Conservation (phyloP, 2,888 invertebrate species). For the Hylaea fasciaria region DNA sequence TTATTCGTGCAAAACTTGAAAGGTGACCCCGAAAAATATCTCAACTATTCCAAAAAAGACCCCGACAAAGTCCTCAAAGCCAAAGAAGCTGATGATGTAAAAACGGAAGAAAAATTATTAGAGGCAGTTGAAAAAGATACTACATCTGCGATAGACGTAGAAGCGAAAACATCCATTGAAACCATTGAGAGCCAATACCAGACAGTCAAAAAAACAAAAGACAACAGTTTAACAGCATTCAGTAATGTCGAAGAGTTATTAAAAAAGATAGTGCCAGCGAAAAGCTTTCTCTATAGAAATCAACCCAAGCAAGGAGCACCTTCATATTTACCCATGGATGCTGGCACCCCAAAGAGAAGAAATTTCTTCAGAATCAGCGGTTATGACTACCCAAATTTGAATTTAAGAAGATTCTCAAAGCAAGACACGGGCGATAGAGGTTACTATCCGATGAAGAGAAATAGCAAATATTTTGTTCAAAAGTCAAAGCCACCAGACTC, state of each 20-base stretch:
- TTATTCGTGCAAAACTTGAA: slow-evolving; percentile 67
- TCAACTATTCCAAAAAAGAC: slow-evolving; percentile 13
- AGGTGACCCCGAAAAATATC: slow-evolving; percentile 64
- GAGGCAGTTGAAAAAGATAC: slow-evolving; percentile 38
- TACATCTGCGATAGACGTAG: slow-evolving; percentile 14
- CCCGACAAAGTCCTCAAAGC: slow-evolving; percentile 2
- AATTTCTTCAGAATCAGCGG: slow-evolving; percentile 72
- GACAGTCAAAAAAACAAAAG: slow-evolving; percentile 62
- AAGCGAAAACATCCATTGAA: slow-evolving; percentile 45
- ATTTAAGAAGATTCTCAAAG: slow-evolving; percentile 65
- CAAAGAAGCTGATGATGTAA: not conserved
- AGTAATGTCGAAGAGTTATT: slow-evolving; percentile 71
- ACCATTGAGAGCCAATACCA: slow-evolving; percentile 71
- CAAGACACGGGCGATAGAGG: slow-evolving; percentile 68
- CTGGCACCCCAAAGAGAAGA: slow-evolving; percentile 60
- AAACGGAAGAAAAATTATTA: slow-evolving; percentile 15
- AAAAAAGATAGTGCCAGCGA: slow-evolving; percentile 71
- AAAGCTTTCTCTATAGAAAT: slow-evolving; percentile 78
- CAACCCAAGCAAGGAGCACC: slow-evolving; percentile 62
- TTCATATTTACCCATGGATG: slow-evolving; percentile 78
- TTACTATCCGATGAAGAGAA: slow-evolving; percentile 74
- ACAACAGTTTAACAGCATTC: slow-evolving; percentile 45
- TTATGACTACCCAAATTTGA: slow-evolving; percentile 75
- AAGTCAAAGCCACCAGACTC: slow-evolving; percentile 61
- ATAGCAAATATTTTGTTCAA: slow-evolving; percentile 60